Evolutionary conservation across 2,888 invertebrate genomes (phyloP), one percentile per base, ranked within the genome.

Genomic region (Synergus itoensis): DNA sequence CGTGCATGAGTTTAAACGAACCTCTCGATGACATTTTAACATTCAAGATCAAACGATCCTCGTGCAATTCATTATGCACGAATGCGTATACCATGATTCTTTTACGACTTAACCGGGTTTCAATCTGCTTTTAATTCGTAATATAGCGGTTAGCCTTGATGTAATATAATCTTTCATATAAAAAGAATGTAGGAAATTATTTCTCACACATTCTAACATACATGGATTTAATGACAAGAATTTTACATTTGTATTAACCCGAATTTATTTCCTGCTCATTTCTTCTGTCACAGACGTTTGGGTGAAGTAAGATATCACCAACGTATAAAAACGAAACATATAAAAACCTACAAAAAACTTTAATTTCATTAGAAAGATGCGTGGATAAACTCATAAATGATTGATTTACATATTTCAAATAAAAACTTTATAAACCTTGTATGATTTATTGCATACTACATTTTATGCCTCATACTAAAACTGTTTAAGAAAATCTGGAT

Each of bases 11-110:
- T 73, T 73, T 73, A 73, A 73, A 53, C 40, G 48, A 73, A 73
- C 53, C 73, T 73, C 53, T 73, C 53, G 73, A 73, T 73, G 73
- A 73, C 73, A 73, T 73, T 73, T 73, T 53, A 53, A 73, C 73
- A 53, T 73, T 73, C 62, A 73, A 73, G 73, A 73, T 73, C 73
- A 73, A 73, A 73, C 73, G 73, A 73, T 73, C 73, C 73, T 73
- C 73, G 18, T 73, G 73, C 73, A 53, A 53, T 73, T 57, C 53
- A 73, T 73, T 73, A 73, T 73, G 48, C 21, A 14, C 73, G 73
- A 73, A 73, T 73, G 73, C 53, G 36, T 73, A n/a, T 73, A n/a
- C 53, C 48, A 73, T 73, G 53, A 73, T 73, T 73, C 53, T 53
- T 73, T 53, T 53, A 73, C 73, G 53, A 73, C 53, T 53, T 36